These are phyloP conservation scores for Sesamia inferens DNA, from an alignment of 2,888 invertebrate species.

Conservation along the genomic window DNA sequence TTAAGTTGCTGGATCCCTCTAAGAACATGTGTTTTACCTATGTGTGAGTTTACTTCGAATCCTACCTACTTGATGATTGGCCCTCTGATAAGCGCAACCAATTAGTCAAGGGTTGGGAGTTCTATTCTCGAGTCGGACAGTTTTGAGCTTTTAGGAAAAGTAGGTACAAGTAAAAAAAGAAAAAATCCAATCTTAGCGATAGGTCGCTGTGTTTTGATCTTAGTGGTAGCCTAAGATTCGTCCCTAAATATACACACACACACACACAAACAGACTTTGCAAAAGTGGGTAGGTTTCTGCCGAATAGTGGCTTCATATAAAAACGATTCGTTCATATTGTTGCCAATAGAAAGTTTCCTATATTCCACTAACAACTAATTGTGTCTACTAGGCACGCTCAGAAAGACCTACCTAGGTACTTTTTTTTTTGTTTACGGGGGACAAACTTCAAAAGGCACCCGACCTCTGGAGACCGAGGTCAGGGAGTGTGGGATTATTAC, in stretches of 20 bases:
- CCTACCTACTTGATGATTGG: background rate
- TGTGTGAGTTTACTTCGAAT: background rate
- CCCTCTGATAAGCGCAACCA: background rate
- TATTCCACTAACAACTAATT: background rate
- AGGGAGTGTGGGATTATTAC: too few relatives aligned
- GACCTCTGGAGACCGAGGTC: too few relatives aligned
- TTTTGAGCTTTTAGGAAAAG: background rate
- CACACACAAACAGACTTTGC: too few relatives aligned
- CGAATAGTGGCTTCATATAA: background rate
- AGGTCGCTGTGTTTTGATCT: background rate
- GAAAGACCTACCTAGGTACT: background rate
- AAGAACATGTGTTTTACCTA: background rate
- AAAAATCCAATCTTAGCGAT: background rate
- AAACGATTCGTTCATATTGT: background rate
- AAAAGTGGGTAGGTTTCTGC: background rate
- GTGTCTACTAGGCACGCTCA: background rate
- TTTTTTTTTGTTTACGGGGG: too few relatives aligned
- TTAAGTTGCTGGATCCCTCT: background rate
- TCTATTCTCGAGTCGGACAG: background rate
- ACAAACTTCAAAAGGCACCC: too few relatives aligned
- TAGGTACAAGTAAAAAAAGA: background rate
- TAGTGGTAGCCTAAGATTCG: background rate
- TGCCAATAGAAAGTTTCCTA: background rate
- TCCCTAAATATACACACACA: too few relatives aligned
- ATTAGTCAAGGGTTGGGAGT: background rate